These are phyloP conservation scores for Cataglyphis albicans DNA, from an alignment of 2,888 invertebrate genomes.

Conservation along the genomic window DNA sequence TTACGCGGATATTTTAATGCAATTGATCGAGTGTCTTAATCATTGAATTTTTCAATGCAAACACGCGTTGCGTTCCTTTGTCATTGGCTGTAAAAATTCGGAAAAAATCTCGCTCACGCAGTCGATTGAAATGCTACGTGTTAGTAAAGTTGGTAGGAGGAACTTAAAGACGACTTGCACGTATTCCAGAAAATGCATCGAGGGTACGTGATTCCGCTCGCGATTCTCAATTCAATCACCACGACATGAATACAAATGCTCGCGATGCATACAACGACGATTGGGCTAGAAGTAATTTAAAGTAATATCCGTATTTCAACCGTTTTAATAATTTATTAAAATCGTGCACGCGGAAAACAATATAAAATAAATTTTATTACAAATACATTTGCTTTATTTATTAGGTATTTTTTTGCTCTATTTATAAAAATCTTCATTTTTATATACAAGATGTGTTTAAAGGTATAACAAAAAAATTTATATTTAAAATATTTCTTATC, in stretches of 20 bases:
- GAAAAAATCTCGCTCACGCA: background rate
- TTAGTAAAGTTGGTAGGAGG: background rate
- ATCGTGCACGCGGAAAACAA: background rate
- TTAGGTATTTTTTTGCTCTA: background rate
- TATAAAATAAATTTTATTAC: background rate
- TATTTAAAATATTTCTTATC: background rate
- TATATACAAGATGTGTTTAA: background rate
- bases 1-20: slow-evolving; percentile 2
- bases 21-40: background rate
- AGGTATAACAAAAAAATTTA: background rate
- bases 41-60: slow-evolving; percentile 3
- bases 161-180: background rate
- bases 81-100: background rate
- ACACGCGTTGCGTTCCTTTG: slow-evolving; percentile 5
- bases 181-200: background rate
- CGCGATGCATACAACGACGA: background rate
- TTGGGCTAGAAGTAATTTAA: background rate
- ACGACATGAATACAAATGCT: background rate
- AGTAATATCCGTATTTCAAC: background rate
- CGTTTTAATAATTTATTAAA: background rate
- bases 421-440: background rate
- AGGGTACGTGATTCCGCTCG: background rate
- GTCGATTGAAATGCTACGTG: background rate
- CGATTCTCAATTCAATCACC: slow-evolving; percentile 41
- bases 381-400: background rate